Conservation (phyloP, 1,140 invertebrate species). For the Globodera ellingtonae region DNA sequence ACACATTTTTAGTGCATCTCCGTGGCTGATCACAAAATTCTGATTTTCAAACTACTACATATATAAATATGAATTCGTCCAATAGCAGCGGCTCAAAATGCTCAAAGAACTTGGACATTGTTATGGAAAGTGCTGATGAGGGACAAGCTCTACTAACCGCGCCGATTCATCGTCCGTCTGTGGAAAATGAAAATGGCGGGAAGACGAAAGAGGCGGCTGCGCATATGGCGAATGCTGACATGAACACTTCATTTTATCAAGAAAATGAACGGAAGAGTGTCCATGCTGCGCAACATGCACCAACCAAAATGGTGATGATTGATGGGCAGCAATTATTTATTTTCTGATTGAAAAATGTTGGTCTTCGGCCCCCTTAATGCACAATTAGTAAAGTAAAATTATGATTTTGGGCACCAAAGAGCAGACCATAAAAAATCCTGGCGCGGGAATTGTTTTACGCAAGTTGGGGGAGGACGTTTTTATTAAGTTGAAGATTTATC, state of each 20-base stretch:
- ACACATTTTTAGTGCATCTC: too few relatives aligned
- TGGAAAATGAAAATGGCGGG: constrained; percentile 11
- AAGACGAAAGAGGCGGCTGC: not conserved
- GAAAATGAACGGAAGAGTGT: not conserved
- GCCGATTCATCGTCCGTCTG: not conserved
- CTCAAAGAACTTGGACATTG: constrained; percentile 36
- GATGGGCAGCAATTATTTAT: not conserved
- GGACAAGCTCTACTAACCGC: constrained; percentile 13
- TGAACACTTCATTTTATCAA: not conserved
- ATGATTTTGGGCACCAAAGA: too few relatives aligned
- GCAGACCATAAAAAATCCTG: too few relatives aligned
- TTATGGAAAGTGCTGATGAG: constrained; percentile 25
- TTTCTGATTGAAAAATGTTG: not conserved
- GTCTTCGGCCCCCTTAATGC: too few relatives aligned
- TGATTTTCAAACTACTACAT: too few relatives aligned
- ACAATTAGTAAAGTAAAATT: too few relatives aligned
- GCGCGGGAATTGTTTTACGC: too few relatives aligned
- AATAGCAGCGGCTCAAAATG: constrained; percentile 37
- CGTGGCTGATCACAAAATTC: too few relatives aligned
- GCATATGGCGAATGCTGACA: not conserved
- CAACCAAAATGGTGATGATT: not conserved
- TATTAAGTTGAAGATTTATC: not conserved
- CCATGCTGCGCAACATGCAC: not conserved
- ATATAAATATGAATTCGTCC: constrained; percentile 13
- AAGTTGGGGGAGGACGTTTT: not conserved